Base-by-base conservation (phyloP, 2,888 invertebrate species). In the Trichacis sp. region DNA sequence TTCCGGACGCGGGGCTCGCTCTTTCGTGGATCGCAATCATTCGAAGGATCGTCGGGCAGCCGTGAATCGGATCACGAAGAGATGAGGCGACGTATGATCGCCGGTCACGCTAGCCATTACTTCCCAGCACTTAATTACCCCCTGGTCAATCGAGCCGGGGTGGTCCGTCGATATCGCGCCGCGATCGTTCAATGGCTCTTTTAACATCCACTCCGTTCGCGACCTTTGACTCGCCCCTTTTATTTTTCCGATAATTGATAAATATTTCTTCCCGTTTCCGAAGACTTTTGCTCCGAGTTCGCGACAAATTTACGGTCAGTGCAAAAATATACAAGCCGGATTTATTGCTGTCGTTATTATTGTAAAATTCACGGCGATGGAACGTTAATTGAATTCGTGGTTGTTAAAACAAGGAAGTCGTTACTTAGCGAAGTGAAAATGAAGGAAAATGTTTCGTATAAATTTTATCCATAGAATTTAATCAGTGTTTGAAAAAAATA, bases 91-190 rank as follows among this genome's bases (percentile, higher is more conserved):
- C 73, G 73, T 77, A 78, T 74, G 77, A 78, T 72, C 74, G 72
- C 53, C 68, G 72, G 78, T 78, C 78, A 78, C 78, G 77, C 77
- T 75, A 74, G 69, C 72, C 75, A 73, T 73, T 72, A 73, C 74
- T 77, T 73, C 68, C 71, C 73, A 67, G 70, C 74, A 75, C 76
- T 77, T 78, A 78, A 78, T 78, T 78, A 78, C 75, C 78, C 74
- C 74, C 66, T 56, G 70, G 67, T 71, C 72, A 70, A 77, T 74
- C 52, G 64, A 75, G 66, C 66, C 79, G 64, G 78, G 79, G 79
- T 79, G 79, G 78, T 78, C 78, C 73, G 68, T 48, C 64, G 56
- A 52, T 64, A 64, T 64, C 60, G 43, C 59, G 45, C 15, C 45
- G 11, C 48, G 59, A 60, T 64, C 60, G 38, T 29, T 38, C 55